These are phyloP conservation scores for Agrotis exclamationis DNA, from an alignment of 2,888 invertebrate species.

Conservation along the genomic window DNA sequence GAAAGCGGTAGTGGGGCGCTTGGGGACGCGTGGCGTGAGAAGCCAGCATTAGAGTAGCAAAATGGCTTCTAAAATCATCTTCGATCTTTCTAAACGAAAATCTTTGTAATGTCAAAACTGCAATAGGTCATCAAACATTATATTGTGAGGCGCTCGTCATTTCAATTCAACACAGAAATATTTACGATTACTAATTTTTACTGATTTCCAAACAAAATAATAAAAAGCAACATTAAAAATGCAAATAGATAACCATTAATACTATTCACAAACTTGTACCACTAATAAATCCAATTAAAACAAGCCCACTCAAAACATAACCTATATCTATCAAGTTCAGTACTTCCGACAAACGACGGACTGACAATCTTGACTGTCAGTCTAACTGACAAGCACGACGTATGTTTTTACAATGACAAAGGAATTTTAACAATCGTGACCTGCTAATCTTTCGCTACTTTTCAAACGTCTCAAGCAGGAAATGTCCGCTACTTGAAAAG, in stretches of 20 bases:
- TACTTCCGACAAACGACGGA: constrained; percentile 39
- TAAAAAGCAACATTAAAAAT: too few relatives aligned
- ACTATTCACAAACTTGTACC: constrained; percentile 1
- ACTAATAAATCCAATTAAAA: constrained; percentile 29
- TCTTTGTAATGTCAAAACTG: too few relatives aligned
- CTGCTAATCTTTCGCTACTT: constrained; percentile 1
- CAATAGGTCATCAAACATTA: too few relatives aligned
- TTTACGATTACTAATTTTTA: too few relatives aligned
- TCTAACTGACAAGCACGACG: constrained; percentile 28
- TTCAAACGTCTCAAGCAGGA: constrained; percentile 4
- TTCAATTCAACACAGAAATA: too few relatives aligned
- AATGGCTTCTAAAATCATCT: too few relatives aligned
- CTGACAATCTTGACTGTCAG: constrained; percentile 26
- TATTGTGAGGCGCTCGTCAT: too few relatives aligned
- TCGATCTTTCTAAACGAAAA: too few relatives aligned
- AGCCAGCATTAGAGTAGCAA: too few relatives aligned
- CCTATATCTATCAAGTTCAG: constrained; percentile 19
- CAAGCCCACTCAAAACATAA: constrained; percentile 29
- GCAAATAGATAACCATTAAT: not conserved
- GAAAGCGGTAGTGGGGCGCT: too few relatives aligned
- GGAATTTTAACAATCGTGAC: constrained; percentile 32
- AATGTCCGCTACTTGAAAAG: not conserved
- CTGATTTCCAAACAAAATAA: too few relatives aligned
- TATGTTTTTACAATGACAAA: constrained; percentile 35
- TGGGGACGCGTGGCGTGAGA: too few relatives aligned